These are phyloP conservation scores for Axis porcinus DNA, from an alignment of 2,113 vertebrate species.

Conservation along the genomic window DNA sequence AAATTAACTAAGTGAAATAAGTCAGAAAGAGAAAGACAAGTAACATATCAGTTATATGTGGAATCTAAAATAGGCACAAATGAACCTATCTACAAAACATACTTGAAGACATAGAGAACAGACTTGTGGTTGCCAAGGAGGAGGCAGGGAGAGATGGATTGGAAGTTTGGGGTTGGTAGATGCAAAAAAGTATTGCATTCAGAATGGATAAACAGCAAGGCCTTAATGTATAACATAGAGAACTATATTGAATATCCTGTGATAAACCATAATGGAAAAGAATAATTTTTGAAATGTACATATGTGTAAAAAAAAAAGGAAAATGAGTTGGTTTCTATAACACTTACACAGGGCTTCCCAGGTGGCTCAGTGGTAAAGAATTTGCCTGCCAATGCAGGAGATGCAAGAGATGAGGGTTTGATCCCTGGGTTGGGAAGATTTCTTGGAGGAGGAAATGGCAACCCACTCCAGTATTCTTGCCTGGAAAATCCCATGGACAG, in stretches of 20 bases:
- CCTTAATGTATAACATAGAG: neutral
- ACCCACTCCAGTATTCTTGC: neutral
- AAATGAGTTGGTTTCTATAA: neutral
- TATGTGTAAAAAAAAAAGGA: neutral
- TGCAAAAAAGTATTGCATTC: neutral
- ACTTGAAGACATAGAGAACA: neutral
- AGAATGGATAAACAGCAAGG: neutral
- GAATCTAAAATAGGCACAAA: neutral
- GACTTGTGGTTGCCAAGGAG: neutral
- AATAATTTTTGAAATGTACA: neutral
- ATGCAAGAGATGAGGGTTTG: neutral
- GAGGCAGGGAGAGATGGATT: neutral
- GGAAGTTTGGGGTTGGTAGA: neutral
- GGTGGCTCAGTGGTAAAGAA: neutral
- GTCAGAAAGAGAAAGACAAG: neutral
- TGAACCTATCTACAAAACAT: neutral
- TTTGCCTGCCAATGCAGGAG: neutral
- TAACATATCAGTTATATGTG: neutral
- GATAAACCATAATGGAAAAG: neutral
- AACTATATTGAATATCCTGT: neutral
- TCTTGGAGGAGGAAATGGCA: neutral
- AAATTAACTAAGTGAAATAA: neutral
- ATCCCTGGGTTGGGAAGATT: neutral
- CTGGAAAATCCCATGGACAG: neutral
- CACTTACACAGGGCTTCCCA: neutral